Conservation (phyloP, 2,113 vertebrate genomes). For the Odocoileus virginianus region DNA sequence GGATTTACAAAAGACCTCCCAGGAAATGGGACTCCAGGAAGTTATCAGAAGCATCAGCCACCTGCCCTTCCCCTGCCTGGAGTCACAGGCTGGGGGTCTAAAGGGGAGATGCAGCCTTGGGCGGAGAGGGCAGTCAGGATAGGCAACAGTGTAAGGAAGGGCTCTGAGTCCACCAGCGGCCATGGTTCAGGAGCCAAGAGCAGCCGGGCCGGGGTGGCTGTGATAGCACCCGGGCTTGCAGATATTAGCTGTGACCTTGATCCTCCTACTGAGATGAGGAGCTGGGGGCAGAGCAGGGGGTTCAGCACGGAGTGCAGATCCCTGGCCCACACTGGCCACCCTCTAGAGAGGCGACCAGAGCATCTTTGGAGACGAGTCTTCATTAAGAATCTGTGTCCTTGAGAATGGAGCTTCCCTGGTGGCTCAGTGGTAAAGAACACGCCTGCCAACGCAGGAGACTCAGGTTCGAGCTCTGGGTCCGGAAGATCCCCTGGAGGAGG, state of each 20-base stretch:
- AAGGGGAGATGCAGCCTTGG: neutral
- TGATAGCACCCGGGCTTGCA: neutral
- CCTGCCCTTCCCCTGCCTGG: neutral
- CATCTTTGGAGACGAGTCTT: neutral
- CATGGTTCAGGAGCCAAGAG: neutral
- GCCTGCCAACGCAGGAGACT: neutral
- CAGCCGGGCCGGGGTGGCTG: neutral
- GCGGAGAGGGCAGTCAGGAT: accelerated
- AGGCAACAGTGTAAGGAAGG: neutral
- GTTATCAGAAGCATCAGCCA: neutral
- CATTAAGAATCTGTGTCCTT: neutral
- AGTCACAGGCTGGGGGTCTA: neutral
- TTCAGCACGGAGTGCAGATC: neutral
- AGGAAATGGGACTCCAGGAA: neutral
- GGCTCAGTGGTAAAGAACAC: neutral
- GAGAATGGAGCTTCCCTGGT: neutral
- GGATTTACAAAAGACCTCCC: neutral
- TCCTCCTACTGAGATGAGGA: too few relatives aligned
- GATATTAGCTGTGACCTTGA: neutral
- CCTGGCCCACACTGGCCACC: neutral
- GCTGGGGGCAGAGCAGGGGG: neutral
- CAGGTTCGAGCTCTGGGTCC: neutral
- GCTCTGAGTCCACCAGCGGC: neutral
- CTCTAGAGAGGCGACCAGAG: neutral
- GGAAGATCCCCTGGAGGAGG: neutral